Evolutionary conservation across 2,797 vertebrate species (phyloP).

Genomic region (Acanthurus leucopareius): DNA sequence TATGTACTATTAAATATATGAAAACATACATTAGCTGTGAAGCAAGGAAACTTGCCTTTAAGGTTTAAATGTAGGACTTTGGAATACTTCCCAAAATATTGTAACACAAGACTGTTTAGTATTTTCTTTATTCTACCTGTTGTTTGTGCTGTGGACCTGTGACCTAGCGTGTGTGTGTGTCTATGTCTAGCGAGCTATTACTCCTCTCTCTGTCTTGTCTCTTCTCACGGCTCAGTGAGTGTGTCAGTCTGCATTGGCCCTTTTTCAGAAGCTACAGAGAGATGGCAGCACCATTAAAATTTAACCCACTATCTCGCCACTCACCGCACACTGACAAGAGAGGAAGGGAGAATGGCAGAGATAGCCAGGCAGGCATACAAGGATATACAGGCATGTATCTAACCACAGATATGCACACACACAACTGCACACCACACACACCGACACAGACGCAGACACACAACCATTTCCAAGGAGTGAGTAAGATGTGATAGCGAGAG

Average conservation of each 20-base stretch:
- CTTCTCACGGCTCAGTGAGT: conserved; percentile 81
- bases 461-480: conserved; percentile 54
- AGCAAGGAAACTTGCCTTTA: conserved; percentile 4
- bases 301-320: conserved; percentile 83
- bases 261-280: conserved; percentile 79
- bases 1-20: neutral
- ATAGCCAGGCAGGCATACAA: conserved; percentile 64
- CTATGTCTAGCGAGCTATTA: conserved; percentile 66
- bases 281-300: conserved; percentile 87
- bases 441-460: conserved; percentile 22
- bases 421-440: conserved; percentile 15
- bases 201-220: conserved; percentile 72
- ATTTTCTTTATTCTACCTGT: conserved; percentile 57
- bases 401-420: conserved; percentile 56
- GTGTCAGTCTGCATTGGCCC: conserved; percentile 82
- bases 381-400: conserved; percentile 66
- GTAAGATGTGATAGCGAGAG: conserved; percentile 73
- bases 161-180: conserved; percentile 57
- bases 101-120: neutral
- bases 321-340: conserved; percentile 69
- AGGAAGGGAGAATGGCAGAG: conserved; percentile 57
- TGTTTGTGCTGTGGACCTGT: conserved; percentile 66
- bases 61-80: neutral
- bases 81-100: too few species aligned
- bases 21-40: neutral